These are phyloP conservation scores for Phaedon cochleariae DNA, from an alignment of 2,888 invertebrate genomes.

Conservation along the genomic window DNA sequence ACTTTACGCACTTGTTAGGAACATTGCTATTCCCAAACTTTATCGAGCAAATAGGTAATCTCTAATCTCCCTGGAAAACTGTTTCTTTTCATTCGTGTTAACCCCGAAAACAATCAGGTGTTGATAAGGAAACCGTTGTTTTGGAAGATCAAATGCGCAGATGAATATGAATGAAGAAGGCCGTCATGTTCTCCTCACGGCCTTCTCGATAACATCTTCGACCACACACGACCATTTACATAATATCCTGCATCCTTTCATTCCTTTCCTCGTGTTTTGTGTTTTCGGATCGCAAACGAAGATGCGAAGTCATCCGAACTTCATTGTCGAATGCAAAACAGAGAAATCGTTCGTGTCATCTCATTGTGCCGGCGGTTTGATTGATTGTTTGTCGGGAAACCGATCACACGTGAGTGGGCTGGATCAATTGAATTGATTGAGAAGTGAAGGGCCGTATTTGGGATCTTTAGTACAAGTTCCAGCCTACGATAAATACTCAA, in stretches of 20 bases:
- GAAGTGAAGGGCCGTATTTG: background rate
- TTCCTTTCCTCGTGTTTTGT: background rate
- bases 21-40: no score
- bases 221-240: background rate
- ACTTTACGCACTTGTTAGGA: no score
- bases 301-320: background rate
- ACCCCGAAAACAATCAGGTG: no score
- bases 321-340: background rate
- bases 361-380: background rate
- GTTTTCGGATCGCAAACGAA: background rate
- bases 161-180: background rate
- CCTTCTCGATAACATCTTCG: background rate
- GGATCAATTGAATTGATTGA: background rate
- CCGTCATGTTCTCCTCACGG: background rate
- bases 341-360: background rate
- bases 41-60: no score
- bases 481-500: no score
- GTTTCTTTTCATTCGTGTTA: no score
- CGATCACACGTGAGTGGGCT: background rate
- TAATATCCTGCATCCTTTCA: background rate
- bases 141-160: no score
- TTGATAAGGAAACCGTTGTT: no score
- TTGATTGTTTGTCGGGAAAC: background rate
- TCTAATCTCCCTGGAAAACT: no score
- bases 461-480: background rate